These are phyloP conservation scores for Rhodophaea formosa DNA, from an alignment of 2,888 invertebrate genomes.

Conservation along the genomic window DNA sequence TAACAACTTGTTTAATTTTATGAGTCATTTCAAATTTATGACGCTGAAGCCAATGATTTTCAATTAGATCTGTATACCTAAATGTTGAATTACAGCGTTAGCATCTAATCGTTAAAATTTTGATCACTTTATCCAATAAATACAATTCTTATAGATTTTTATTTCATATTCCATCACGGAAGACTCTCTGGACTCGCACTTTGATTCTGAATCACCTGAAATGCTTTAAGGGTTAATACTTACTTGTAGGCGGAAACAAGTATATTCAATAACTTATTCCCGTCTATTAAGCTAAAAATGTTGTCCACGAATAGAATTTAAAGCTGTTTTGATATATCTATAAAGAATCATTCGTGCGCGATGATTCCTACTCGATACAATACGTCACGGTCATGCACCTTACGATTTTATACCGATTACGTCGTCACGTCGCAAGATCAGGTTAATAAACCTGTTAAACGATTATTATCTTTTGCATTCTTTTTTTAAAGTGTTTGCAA, in stretches of 20 bases:
- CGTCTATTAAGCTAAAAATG: constrained; percentile 18
- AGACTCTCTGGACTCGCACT: not conserved
- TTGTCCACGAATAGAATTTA: constrained; percentile 27
- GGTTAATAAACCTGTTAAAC: constrained; percentile 67
- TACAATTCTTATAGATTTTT: too few species aligned
- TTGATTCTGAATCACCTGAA: not conserved
- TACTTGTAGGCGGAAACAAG: too few species aligned
- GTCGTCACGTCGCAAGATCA: constrained; percentile 61
- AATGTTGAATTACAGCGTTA: too few species aligned
- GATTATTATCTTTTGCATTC: constrained; percentile 49
- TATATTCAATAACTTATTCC: too few species aligned
- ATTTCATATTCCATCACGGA: not conserved
- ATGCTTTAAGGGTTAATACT: too few species aligned
- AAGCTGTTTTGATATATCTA: constrained; percentile 40
- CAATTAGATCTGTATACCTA: constrained; percentile 43
- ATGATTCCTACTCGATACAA: constrained; percentile 48
- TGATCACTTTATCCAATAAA: too few species aligned
- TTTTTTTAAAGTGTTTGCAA: constrained; percentile 34
- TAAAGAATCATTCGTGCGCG: constrained; percentile 54
- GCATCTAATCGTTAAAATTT: not conserved
- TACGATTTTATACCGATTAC: constrained; percentile 59
- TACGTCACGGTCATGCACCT: constrained; percentile 67
- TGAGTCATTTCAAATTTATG: constrained; percentile 39
- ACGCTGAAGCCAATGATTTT: constrained; percentile 54
- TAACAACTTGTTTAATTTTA: constrained; percentile 35